Percentiles rank a stretch among this genome's conserved stretches.
These are phyloP conservation scores for Leptinotarsa peninsularis DNA, from an alignment of 2,888 invertebrate genomes.

Conservation along the genomic window DNA sequence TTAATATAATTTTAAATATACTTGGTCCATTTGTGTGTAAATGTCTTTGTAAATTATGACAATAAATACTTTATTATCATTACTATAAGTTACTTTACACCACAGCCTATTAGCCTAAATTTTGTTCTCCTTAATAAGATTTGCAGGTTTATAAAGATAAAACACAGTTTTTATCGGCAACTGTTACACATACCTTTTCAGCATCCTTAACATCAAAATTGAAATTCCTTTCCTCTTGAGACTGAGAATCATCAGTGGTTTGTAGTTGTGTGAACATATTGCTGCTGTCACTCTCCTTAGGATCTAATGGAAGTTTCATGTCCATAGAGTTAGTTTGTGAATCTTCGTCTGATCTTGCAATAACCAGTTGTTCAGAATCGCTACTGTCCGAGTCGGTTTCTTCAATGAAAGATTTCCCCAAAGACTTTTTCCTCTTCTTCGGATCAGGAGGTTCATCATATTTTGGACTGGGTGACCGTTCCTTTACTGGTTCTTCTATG, in stretches of 20 bases:
- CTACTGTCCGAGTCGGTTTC: constrained; percentile 75
- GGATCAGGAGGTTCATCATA: constrained; percentile 43
- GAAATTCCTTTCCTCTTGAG: constrained; percentile 60
- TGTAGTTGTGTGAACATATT: constrained; percentile 50
- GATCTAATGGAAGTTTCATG: constrained; percentile 52
- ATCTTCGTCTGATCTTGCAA: constrained; percentile 67
- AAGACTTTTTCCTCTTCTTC: constrained; percentile 60
- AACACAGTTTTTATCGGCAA: background rate
- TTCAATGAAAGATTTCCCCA: constrained; percentile 68
- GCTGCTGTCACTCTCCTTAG: constrained; percentile 57
- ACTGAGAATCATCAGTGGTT: constrained; percentile 57
- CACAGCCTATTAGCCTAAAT: no score
- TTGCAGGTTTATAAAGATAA: no score
- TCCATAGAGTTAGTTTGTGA: constrained; percentile 55
- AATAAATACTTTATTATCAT: no score
- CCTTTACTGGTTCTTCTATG: constrained; percentile 61
- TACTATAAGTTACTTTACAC: no score
- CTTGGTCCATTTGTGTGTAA: no score
- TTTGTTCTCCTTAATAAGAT: no score
- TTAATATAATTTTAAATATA: no score
- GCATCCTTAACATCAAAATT: constrained; percentile 59
- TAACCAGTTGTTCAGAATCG: constrained; percentile 75
- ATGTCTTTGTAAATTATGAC: no score
- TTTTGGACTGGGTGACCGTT: constrained; percentile 35
- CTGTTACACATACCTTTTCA: constrained; percentile 33